Evolutionary conservation across 2,888 invertebrate genomes (phyloP), one percentile per base, ranked within the genome.

Genomic region (Acanthoscelides obtectus): DNA sequence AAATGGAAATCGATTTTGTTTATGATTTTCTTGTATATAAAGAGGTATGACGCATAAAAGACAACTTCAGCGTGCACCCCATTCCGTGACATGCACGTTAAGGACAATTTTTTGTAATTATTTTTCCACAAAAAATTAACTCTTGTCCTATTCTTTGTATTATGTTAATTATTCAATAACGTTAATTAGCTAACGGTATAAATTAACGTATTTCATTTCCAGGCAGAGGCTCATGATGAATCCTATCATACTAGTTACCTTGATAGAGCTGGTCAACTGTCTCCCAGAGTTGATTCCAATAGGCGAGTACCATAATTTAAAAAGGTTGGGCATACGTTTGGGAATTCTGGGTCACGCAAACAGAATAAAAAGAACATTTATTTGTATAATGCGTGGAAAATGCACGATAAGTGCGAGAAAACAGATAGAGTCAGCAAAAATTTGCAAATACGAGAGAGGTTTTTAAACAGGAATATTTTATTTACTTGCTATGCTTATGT

Each of bases 261-360:
- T 79, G 70, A 75, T 80, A 72, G 75, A 78, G 71, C 74, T 76
- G 22, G 74, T 76, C 65, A 73, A 72, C 65, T 75, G 75, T 75
- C 83, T 87, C 77, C 87, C 87, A 76, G 87, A 88, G 78, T 84
- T 87, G 78, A 88, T 88, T 80, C 84, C 87, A 79, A 87, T 88
- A 83, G 87, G 87, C 87, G 81, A 87, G 86, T 82, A 21, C 17
- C 12, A 12, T 45, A 6, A 45, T 45, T 45, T 45, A 12, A 1
- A 45, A 17, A 12, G 45, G 45, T 45, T 45, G 45, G 45, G 45
- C 45, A 45, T 45, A 45, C 45, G 17, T 45, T 1, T 45, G 45
- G 45, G 45, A 45, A 45, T 45, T 45, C 5, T 45, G 17, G 45
- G 8, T 45, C 45, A 45, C 45, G 45, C 45, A 45, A 45, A 45